Conservation (phyloP, 2,113 vertebrate species). For the Corythoichthys haematopterus region DNA sequence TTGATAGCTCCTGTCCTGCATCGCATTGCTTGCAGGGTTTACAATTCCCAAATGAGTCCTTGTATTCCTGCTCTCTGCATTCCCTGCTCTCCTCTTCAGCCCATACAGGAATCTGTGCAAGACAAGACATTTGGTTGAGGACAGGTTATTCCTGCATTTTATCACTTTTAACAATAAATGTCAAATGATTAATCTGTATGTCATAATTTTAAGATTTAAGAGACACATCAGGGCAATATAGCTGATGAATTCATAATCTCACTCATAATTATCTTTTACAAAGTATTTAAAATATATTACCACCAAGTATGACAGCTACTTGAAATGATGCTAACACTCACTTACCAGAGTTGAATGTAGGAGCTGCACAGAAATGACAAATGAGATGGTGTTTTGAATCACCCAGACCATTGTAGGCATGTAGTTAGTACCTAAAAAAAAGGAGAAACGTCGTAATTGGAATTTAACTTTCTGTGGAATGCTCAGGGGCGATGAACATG, state of each 20-base stretch:
- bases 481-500: background rate
- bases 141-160: conserved; percentile 48
- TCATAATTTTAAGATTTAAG: conserved; percentile 18
- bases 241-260: conserved; percentile 13
- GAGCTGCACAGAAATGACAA: conserved; percentile 48
- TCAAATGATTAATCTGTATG: background rate
- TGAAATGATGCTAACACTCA: background rate
- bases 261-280: background rate
- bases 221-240: conserved; percentile 10
- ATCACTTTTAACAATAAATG: conserved; percentile 8
- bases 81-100: conserved; percentile 85
- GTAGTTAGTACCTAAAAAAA: conserved; percentile 26
- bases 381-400: conserved; percentile 28
- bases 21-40: conserved; percentile 86
- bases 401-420: conserved; percentile 56
- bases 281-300: background rate
- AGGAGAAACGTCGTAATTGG: background rate
- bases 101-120: conserved; percentile 71
- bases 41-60: conserved; percentile 81
- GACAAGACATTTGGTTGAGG: conserved; percentile 27
- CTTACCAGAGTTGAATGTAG: conserved; percentile 61
- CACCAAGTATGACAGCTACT: background rate
- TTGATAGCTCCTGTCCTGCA: conserved; percentile 94
- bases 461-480: background rate
- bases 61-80: conserved; percentile 91